Base-by-base conservation (phyloP, 2,888 invertebrate genomes). In the Hartigia nigra region DNA sequence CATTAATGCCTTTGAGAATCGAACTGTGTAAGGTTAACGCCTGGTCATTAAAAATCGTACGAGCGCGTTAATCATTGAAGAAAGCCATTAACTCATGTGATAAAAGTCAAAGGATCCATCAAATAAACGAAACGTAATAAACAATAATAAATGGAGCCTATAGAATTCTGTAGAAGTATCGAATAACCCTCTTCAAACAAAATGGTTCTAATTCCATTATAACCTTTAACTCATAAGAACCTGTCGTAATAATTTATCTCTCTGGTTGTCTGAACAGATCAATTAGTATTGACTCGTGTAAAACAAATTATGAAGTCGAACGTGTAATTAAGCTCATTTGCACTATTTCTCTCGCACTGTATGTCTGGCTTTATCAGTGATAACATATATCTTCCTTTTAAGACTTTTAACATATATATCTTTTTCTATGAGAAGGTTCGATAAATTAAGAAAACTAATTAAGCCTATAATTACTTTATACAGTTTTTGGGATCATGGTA, bases 401-500 rank as follows among this genome's bases (percentile, higher is more conserved):
- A 31, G n/a, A n/a, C n/a, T n/a, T n/a, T n/a, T n/a, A n/a, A 11
- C 23, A n/a, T 11, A 2, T 31, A 70, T 70, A 70, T 70, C 5
- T 70, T 11, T 1, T 70, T 70, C 14, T 31, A 31, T 12, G 12
- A 14, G 5, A 11, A 5, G 72, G 12, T 34, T 31, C 31, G 12
- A 1, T 12, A 31, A 72, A 34, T 32, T 70, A 39, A 5, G 23
- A 55, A 55, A 55, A 55, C n/a, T n/a, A n/a, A 4, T 2, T 9
- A 55, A 55, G 23, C 23, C 1, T 23, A 23, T 9, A 12, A 69
- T 31, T 36, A 34, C 32, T 75, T 75, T 34, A 77, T 84, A 70
- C 90, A 96, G 96, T 94, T 97, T 93, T 92, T 97, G 86, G 97
- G 97, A 12, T 93, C 94, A 82, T 97, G 97, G 97, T 96, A 94